Evolutionary conservation across 2,113 vertebrate species (phyloP), one percentile per base, ranked within the genome.

Genomic region (Atlantisia rogersi): DNA sequence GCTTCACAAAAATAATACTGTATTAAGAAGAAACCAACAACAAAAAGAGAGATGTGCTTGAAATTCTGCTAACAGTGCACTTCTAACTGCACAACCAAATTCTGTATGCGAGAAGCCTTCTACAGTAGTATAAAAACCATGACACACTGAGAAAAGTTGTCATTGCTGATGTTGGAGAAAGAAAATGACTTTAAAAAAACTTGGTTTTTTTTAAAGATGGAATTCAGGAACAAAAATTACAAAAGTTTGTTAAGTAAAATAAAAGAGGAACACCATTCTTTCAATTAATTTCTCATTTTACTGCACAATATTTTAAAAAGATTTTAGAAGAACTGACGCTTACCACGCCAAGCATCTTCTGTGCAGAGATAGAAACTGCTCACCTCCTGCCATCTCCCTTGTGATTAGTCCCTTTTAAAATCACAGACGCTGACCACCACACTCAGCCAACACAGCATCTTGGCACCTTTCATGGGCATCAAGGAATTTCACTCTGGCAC

Each of bases 11-110:
- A 65, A n/a, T 20, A 86, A 76, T 11, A 76, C 73, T 68, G 22
- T 40, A 44, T 59, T 80, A 44, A 68, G 58, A 86, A 65, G 75
- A 25, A 4, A 80, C n/a, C 12, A 86, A 52, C 48, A 40, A 67
- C 60, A 37, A 56, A 58, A 7, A n/a, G 37, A 88, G 44, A 74
- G 35, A 62, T 60, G 42, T 78, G 63, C 95, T 80, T 82, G 58
- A 59, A 82, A 70, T 76, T 84, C 77, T 94, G 86, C 71, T 94
- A 91, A 79, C 69, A 79, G 76, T 86, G 88, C 77, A 53, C 14
- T 92, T 29, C n/a, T 46, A 91, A 73, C 65, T 58, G 77, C 91
- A 94, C 37, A 69, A 78, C 35, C 88, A 37, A 80, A 78, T 75
- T 53, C 68, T 62, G 81, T 62, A 75, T 65, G 52, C 0, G 1